Evolutionary conservation across 2,888 invertebrate species (phyloP), one percentile per base, ranked within the genome.

Genomic region (Bunonema sp.): DNA sequence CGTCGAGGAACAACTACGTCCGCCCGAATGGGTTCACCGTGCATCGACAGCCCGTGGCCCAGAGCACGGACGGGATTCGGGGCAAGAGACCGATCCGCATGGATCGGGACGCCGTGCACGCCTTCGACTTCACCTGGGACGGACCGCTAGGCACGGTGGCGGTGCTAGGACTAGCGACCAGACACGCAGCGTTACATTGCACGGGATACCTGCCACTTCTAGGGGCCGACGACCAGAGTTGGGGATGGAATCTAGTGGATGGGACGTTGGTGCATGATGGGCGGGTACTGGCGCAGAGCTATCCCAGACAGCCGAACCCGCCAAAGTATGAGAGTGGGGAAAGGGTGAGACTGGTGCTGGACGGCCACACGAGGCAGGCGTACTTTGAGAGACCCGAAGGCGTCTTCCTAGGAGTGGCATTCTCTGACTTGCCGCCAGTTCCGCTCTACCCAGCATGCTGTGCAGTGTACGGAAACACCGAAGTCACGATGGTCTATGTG

Each of bases 161-260:
- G 32, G 89, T 93, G 32, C 82, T 97, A 64, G 93, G 87, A 29
- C 81, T 89, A 62, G 84, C 88, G 34, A 88, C 88, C 1, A 68
- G 71, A 74, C 86, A 91, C 68, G 87, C 91, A 8, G 79, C 84
- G 29, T 74, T 91, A 48, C 84, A 91, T 70, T 84, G 85, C 70
- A 84, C 82, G 63, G 91, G 93, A 41, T 97, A 97, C 75, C 82
- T 89, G 37, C 84, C 89, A 7, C 75, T 97, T 44, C 74, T 93
- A 49, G 93, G 93, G 23, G 82, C 84, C 4, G 88, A 93, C 74
- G 85, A 87, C 70, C 83, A 91, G 70, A 89, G 88, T 66, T 97
- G 93, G 93, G 93, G 93, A 12, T 97, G 93, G 93, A 93, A 93
- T 77, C 77, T 97, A 59, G 91, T 93, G 37, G 91, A 93, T 74